Conservation (phyloP, 2,113 vertebrate genomes). For the human (Homo sapiens) region DNA sequence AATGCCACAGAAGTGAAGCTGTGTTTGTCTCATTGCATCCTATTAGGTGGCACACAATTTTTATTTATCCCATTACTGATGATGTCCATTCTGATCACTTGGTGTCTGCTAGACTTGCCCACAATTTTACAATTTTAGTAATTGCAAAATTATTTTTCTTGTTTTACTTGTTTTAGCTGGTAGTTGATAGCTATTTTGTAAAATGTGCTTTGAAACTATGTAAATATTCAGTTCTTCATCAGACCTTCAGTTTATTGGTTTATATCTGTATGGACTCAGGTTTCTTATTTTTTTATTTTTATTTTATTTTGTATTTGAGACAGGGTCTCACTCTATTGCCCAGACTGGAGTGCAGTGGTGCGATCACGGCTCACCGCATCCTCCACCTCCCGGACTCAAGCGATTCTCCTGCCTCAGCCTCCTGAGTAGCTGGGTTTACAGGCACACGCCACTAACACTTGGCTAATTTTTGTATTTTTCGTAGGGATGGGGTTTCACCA, state of each 20-base stretch:
- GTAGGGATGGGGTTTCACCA: no score
- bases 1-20: slow-evolving; percentile 14
- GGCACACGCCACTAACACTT: no score
- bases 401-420: no score
- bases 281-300: background rate
- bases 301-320: no score
- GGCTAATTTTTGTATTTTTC: no score
- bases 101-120: background rate
- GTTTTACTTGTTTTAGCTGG: background rate
- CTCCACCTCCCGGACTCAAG: no score
- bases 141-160: slow-evolving; percentile 13
- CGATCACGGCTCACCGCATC: no score
- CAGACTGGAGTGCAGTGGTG: no score
- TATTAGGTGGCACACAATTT: background rate
- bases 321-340: no score
- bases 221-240: slow-evolving; percentile 4
- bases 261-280: background rate
- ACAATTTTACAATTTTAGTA: background rate
- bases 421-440: no score
- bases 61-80: background rate
- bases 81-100: background rate
- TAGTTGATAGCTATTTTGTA: slow-evolving; percentile 28
- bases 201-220: background rate
- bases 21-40: background rate
- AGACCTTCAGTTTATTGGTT: background rate